A percentile compares a stretch with the other conserved stretches of the same genome.
Conservation (phyloP, 1,140 invertebrate species). For the Apis cerana region DNA sequence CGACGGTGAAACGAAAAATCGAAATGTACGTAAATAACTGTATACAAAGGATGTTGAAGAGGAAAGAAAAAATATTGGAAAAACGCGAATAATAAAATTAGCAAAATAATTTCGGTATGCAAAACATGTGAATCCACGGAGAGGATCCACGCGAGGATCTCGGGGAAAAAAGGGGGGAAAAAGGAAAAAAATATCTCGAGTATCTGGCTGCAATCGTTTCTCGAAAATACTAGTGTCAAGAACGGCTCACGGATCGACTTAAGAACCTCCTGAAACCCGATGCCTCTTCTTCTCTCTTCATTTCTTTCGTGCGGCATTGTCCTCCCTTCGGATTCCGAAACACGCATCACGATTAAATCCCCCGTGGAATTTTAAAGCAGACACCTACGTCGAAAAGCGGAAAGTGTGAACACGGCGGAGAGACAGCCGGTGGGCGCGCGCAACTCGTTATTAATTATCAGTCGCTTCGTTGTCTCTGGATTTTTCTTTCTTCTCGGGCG, state of each 20-base stretch:
- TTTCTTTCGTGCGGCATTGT: conserved; percentile 57
- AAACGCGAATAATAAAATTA: no score
- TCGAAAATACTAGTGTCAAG: conserved; percentile 58
- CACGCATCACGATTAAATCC: conserved; percentile 60
- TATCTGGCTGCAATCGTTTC: conserved; percentile 40
- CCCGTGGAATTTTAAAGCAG: conserved; percentile 53
- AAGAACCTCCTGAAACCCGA: conserved; percentile 61
- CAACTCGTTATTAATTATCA: conserved; percentile 39
- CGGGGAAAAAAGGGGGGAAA: no score
- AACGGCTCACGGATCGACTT: conserved; percentile 61
- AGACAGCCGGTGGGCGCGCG: conserved; percentile 7
- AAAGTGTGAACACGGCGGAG: conserved; percentile 48
- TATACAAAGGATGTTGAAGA: no score
- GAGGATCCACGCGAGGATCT: no score
- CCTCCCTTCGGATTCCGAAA: conserved; percentile 56
- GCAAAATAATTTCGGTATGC: neutral
- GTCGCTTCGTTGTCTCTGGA: neutral
- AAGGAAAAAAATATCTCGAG: neutral
- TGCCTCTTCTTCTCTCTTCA: conserved; percentile 50
- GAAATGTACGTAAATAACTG: no score
- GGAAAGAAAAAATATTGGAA: no score
- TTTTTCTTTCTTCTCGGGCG: neutral
- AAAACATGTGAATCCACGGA: neutral
- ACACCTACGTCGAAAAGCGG: conserved; percentile 54
- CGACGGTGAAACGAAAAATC: no score